These are phyloP conservation scores for Typhlomys cinereus DNA, from an alignment of 2,113 vertebrate genomes.

Conservation along the genomic window DNA sequence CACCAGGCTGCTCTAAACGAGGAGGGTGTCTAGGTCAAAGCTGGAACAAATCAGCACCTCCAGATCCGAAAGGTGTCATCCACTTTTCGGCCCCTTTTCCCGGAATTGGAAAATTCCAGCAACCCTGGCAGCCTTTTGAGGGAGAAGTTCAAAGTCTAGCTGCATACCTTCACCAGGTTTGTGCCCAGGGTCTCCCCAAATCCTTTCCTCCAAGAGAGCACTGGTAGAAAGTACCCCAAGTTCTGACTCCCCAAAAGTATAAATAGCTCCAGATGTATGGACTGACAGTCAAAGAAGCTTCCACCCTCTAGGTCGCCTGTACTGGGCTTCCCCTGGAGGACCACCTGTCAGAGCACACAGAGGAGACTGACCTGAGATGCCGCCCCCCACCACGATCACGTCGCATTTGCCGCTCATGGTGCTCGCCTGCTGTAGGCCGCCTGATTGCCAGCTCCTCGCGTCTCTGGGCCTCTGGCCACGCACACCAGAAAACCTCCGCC, in stretches of 20 bases:
- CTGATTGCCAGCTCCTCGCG: fast-evolving
- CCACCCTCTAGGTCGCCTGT: background rate
- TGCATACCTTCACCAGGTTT: background rate
- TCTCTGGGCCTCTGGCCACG: background rate
- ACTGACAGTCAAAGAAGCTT: background rate
- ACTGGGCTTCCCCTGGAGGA: background rate
- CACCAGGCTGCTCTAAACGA: background rate
- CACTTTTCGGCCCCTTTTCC: background rate
- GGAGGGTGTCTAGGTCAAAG: background rate
- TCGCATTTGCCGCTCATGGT: conserved; percentile 92
- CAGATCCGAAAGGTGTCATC: background rate
- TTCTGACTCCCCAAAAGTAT: background rate
- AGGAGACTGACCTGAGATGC: conserved; percentile 92
- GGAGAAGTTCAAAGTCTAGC: conserved; percentile 23
- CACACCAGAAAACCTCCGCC: background rate
- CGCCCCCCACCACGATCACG: conserved; percentile 93
- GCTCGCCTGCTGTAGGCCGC: background rate
- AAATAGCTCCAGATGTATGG: fast-evolving
- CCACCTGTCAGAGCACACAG: background rate
- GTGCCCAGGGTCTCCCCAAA: background rate
- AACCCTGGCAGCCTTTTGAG: conserved; percentile 31
- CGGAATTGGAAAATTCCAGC: conserved; percentile 15
- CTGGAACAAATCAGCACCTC: background rate
- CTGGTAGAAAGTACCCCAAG: background rate
- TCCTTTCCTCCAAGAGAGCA: background rate